Conservation (phyloP, 2,113 vertebrate genomes). For the Psittacula cyanocephala region DNA sequence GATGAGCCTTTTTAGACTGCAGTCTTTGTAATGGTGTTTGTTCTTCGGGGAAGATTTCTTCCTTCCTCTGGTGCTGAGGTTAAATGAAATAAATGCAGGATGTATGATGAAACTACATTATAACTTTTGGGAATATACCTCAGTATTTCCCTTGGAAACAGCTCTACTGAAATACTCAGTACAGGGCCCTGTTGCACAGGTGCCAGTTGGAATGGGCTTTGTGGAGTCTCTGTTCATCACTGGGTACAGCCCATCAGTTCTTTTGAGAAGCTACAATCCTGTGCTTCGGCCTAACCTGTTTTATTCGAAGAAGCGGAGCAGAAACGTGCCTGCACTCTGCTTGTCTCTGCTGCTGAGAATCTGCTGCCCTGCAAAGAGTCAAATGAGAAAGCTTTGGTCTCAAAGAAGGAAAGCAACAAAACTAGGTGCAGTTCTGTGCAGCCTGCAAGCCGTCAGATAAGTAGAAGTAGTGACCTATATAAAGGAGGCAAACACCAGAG, state of each 20-base stretch:
- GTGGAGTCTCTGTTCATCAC: neutral
- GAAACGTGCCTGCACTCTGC: fast-evolving
- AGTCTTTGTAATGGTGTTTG: fast-evolving
- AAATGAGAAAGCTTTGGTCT: neutral
- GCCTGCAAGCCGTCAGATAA: neutral
- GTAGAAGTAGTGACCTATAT: neutral
- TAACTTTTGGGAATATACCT: neutral
- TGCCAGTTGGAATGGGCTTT: neutral
- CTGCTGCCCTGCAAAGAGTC: neutral
- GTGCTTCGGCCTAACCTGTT: neutral
- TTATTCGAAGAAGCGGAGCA: neutral
- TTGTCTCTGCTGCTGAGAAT: neutral
- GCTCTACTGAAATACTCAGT: neutral
- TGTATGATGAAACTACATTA: neutral
- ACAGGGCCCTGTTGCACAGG: neutral
- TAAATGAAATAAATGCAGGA: neutral
- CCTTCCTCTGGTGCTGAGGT: neutral
- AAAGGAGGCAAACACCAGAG: neutral
- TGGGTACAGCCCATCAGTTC: neutral
- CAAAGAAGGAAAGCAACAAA: neutral
- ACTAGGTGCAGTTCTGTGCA: neutral
- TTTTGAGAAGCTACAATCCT: neutral
- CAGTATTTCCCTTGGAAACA: neutral
- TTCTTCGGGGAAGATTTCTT: neutral
- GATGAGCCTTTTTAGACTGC: neutral